Evolutionary conservation across 2,888 invertebrate genomes (phyloP).

Genomic region (Drosophila diplacantha): DNA sequence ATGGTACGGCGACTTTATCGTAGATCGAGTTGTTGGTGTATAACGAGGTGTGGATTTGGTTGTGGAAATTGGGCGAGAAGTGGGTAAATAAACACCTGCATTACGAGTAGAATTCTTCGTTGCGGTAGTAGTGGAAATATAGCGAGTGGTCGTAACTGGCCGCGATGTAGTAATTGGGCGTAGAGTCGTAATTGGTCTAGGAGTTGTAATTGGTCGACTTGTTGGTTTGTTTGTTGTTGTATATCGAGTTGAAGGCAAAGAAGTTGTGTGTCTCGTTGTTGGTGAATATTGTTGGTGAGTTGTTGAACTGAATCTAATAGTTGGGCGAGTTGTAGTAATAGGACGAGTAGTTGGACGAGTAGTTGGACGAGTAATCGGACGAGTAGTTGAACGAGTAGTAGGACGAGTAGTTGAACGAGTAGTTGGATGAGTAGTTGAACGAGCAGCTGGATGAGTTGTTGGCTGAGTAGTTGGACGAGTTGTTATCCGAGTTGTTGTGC

Average conservation of each 20-base stretch:
- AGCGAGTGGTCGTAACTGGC: constrained; percentile 25
- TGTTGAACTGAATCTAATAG: constrained; percentile 1
- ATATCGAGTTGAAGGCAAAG: background rate
- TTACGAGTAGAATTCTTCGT: constrained; percentile 21
- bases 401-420: constrained; percentile 3
- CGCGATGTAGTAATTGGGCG: constrained; percentile 4
- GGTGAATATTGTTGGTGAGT: background rate
- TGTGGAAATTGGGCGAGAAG: constrained; percentile 17
- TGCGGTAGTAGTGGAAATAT: constrained; percentile 10
- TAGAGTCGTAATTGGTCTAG: constrained; percentile 6
- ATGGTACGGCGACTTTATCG: background rate
- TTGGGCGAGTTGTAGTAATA: background rate
- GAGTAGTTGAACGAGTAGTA: background rate
- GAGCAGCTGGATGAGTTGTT: background rate
- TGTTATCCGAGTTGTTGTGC: constrained; percentile 7
- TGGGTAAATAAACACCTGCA: constrained; percentile 15
- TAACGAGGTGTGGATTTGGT: constrained; percentile 9
- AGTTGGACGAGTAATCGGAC: constrained; percentile 1
- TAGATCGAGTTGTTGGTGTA: constrained; percentile 13
- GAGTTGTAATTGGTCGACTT: constrained; percentile 7
- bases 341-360: constrained; percentile 7
- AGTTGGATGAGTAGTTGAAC: background rate
- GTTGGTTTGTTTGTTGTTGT: constrained; percentile 9
- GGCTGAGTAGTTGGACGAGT: background rate
- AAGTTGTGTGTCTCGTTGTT: constrained; percentile 10